Conservation (phyloP, 2,113 vertebrate genomes). For the Dascyllus trimaculatus region DNA sequence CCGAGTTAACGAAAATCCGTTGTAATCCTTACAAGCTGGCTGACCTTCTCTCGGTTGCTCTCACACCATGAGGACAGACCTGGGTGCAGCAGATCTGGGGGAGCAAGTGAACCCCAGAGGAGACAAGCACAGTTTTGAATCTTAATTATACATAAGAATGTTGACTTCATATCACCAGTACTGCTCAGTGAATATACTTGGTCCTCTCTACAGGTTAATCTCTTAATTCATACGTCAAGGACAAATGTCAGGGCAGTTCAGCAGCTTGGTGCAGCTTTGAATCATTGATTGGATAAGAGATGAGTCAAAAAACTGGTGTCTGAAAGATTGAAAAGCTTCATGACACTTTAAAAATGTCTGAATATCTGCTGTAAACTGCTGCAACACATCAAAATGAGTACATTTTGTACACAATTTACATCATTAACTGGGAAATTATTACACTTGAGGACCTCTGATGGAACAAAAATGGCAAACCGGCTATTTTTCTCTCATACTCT, state of each 20-base stretch:
- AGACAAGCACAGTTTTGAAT: neutral
- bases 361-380: neutral
- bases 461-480: neutral
- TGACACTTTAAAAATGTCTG: neutral
- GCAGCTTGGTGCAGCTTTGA: constrained; percentile 24
- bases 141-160: neutral
- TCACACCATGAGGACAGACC: neutral
- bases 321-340: constrained; percentile 11
- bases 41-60: constrained; percentile 16
- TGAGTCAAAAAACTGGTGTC: constrained; percentile 27
- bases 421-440: too few relatives aligned
- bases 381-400: too few relatives aligned
- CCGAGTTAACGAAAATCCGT: constrained; percentile 57
- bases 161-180: neutral
- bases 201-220: constrained; percentile 38
- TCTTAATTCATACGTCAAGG: constrained; percentile 66
- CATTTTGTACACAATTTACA: too few relatives aligned
- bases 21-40: constrained; percentile 64
- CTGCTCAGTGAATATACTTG: neutral
- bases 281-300: constrained; percentile 43
- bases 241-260: constrained; percentile 48
- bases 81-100: neutral
- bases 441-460: neutral
- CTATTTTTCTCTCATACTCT: too few relatives aligned
- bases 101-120: neutral